Percentiles rank a stretch among this genome's conserved stretches.
These are phyloP conservation scores for Rhagologus leucostigma DNA, from an alignment of 2,113 vertebrate genomes.

Conservation along the genomic window DNA sequence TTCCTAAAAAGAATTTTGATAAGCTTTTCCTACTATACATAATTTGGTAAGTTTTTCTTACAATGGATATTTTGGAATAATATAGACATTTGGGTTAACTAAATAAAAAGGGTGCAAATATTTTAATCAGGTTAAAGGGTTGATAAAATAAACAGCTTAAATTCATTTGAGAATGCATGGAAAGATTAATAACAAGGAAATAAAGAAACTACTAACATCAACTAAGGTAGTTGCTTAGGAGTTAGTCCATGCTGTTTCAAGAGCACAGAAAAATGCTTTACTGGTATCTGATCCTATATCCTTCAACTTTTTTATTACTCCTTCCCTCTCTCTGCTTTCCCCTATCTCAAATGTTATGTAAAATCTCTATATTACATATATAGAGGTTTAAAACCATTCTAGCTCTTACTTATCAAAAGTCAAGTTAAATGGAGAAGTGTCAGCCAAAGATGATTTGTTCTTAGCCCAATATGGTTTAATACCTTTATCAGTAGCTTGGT, in stretches of 20 bases:
- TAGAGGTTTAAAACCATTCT: neutral
- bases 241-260: neutral
- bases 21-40: neutral
- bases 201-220: neutral
- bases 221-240: neutral
- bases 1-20: neutral
- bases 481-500: neutral
- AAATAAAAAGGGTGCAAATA: neutral
- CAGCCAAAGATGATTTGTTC: neutral
- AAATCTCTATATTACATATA: neutral
- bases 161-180: neutral
- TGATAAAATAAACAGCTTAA: neutral
- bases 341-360: neutral
- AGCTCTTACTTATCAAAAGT: neutral
- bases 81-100: neutral
- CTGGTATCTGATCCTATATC: neutral
- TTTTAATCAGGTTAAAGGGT: neutral
- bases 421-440: neutral
- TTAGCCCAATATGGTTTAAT: neutral
- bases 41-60: neutral
- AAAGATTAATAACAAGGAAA: neutral
- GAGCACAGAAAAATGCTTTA: neutral
- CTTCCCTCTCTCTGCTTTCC: neutral
- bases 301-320: neutral
- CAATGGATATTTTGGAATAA: neutral